Base-by-base conservation (phyloP, 2,888 invertebrate species). In the Eustalomyia histrio region DNA sequence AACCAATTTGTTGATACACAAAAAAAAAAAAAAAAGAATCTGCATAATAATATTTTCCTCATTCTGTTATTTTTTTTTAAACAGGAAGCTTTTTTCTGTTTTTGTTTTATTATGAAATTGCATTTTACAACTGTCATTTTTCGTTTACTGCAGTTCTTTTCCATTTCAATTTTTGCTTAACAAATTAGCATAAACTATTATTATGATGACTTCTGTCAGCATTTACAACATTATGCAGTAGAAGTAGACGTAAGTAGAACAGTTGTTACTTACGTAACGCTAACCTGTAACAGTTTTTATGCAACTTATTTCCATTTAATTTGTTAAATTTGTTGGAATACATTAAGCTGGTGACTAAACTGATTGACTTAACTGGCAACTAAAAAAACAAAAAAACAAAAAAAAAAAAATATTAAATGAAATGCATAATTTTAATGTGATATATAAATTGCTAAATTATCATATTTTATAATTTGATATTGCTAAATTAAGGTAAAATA, bases 201-300 rank as follows among this genome's bases (percentile, higher is more conserved):
- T 78, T 81, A 81, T 81, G 81, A 81, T 81, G 81, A 81, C 78
- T 81, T 81, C 78, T 78, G 81, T 81, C 81, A 81, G 78, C 78
- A 81, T 81, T 71, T 43, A 81, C 65, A 67, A 65, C 64, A 74
- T 73, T 76, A 47, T 21, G 12, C 58, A 18, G 21, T 35, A 50
- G 63, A 24, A 53, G 35, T 2, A 21, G 21, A 4, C 2, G 21
- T 21, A 21, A 55, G 55, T 29, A 16, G 29, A 29, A 43, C 52
- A 52, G 57, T 64, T 76, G 39, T 29, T 52, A 55, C 35, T 52
- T 63, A 50, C 58, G 64, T 65, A 43, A 55, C 64, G 50, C 64
- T 50, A 57, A 69, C 64, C 71, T 39, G 29, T 60, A 47, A 47
- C 43, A n/a, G 43, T 47, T 47, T 14, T 47, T n/a, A n/a, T n/a